Base-by-base conservation (phyloP, 30 jellyfish, hydroid and myxozoan genomes). In the Sanderia malayensis region DNA sequence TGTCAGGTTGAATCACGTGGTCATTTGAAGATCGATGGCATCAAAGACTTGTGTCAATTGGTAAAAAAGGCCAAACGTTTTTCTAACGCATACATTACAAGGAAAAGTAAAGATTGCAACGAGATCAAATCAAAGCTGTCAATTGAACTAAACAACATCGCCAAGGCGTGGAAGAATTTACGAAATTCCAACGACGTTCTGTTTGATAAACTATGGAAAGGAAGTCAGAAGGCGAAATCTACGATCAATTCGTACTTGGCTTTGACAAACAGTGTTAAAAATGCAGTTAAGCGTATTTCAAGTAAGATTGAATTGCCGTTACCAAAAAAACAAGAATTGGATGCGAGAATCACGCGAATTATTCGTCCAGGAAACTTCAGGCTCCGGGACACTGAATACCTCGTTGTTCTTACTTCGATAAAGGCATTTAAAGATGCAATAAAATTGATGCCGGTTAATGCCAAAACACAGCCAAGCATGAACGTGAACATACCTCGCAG, bases 201-300 rank as follows among this genome's bases (percentile, higher is more conserved):
- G 44, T 80, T 60, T 52, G 88, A 73, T 7, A 31, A 73, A 2
- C 44, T 61, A 41, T 88, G 94, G 97, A 81, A 88, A 49, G 34
- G 34, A 9, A 68, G 85, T 52, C 41, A 46, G 15, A 41, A 13
- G 15, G 46, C 92, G 2, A 53, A 37, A 13, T 9, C 45, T 31
- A 32, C 72, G 1, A 44, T 47, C 20, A 63, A 47, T 7, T 62
- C 71, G 2, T 81, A 80, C 60, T 60, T 18, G 6, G 26, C 86
- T 30, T 28, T 81, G 32, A 52, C 61, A 27, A 76, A 41, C n/a
- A 76, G 62, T 15, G n/a, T 88, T 18, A 65, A 28, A 21, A 22
- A 67, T 21, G 81, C 92, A 1, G 65, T 80, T n/a, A 28, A 60
- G 44, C 1, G 58, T 61, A 67, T 47, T 27, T 46, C 86, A 4